Percentiles rank a stretch among this genome's conserved stretches.
Conservation (phyloP, 2,888 invertebrate species). For the Fragum sueziense region DNA sequence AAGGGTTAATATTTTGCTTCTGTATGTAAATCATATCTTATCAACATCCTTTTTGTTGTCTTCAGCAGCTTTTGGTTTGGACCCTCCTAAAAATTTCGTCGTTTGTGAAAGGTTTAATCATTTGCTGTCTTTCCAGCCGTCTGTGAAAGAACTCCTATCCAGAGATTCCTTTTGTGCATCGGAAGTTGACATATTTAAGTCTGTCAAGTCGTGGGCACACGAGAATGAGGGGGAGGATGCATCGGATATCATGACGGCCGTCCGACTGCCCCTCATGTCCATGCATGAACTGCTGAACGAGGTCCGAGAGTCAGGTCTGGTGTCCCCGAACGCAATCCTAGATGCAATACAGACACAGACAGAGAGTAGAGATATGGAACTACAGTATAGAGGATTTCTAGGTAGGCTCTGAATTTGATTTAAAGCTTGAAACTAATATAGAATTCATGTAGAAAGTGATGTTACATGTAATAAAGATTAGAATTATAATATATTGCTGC, state of each 20-base stretch:
- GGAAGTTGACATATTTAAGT: constrained; percentile 96
- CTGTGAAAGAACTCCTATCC: constrained; percentile 92
- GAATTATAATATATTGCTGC: too few relatives aligned
- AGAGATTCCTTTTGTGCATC: constrained; percentile 98
- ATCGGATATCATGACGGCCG: constrained; percentile 77
- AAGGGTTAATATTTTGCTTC: too few relatives aligned
- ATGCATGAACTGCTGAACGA: constrained; percentile 93
- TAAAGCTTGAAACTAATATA: too few relatives aligned
- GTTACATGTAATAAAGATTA: too few relatives aligned
- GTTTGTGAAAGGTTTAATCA: too few relatives aligned
- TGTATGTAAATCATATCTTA: too few relatives aligned
- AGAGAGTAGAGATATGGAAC: constrained; percentile 89
- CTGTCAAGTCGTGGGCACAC: constrained; percentile 93
- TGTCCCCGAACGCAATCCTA: constrained; percentile 94
- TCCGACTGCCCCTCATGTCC: constrained; percentile 93
- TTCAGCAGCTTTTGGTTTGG: too few relatives aligned
- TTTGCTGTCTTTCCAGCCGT: constrained; percentile 83
- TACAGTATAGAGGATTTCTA: constrained; percentile 90
- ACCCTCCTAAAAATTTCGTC: too few relatives aligned
- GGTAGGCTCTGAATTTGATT: too few relatives aligned
- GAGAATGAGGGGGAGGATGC: constrained; percentile 87
- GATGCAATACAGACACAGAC: constrained; percentile 96
- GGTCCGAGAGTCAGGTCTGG: constrained; percentile 93
- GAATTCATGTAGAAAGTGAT: too few relatives aligned
- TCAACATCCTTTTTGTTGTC: too few relatives aligned